Percentiles rank a stretch among this genome's conserved stretches.
phyloP scores from a whole-genome alignment of 1,140 invertebrate genomes.

The Yoshiicerus persimilis region DNA sequence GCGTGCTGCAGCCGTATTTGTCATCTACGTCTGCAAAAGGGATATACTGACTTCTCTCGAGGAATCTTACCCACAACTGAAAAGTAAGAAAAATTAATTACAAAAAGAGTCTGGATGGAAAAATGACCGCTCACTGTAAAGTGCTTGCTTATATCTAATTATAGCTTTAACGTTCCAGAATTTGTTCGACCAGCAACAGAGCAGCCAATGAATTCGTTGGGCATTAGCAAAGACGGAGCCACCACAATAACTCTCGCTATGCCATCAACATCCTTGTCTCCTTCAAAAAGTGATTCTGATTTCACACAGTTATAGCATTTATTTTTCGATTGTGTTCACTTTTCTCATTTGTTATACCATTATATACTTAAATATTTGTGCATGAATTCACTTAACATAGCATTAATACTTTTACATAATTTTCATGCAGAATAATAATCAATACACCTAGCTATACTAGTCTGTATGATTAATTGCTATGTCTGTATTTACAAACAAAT shows the following conservation, averaged over 20 bases:
- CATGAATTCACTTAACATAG: no score
- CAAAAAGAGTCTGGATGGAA: no score
- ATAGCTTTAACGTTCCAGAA: background rate
- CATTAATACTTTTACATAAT: no score
- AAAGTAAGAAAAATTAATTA: background rate
- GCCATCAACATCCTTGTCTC: background rate
- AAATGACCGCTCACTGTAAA: background rate
- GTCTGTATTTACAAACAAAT: no score
- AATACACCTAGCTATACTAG: no score
- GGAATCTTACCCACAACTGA: background rate
- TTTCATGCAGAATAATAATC: no score
- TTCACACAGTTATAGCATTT: background rate
- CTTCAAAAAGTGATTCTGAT: background rate
- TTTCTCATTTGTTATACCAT: background rate
- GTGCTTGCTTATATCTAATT: background rate
- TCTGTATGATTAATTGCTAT: no score
- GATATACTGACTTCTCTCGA: slow-evolving; percentile 22
- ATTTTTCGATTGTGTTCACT: background rate
- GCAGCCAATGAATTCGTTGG: background rate
- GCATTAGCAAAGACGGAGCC: background rate
- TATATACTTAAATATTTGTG: no score
- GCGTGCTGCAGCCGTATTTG: slow-evolving; percentile 35
- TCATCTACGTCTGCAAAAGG: slow-evolving; percentile 37
- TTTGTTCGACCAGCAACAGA: background rate
- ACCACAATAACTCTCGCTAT: background rate